Percentiles rank a stretch among this genome's conserved stretches.
Evolutionary conservation across 2,888 invertebrate genomes (phyloP).

Genomic region (Automeris io): DNA sequence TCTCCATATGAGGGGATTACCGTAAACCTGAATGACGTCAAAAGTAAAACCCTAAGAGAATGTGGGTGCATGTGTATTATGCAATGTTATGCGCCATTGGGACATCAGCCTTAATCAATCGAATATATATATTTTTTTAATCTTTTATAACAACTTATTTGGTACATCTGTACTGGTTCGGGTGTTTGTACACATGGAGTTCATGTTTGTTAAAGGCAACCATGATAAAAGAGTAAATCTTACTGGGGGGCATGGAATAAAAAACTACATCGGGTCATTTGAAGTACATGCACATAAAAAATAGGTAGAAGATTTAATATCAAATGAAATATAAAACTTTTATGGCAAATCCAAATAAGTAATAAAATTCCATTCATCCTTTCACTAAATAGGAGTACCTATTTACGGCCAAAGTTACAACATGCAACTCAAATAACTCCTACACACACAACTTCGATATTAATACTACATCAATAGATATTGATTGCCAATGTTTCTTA

Average conservation of each 20-base stretch:
- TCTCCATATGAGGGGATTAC: slow-evolving; percentile 3
- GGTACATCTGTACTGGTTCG: too few relatives aligned
- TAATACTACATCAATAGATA: not conserved
- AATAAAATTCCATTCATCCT: slow-evolving; percentile 6
- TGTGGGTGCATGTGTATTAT: not conserved
- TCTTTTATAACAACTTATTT: too few relatives aligned
- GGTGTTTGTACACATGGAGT: too few relatives aligned
- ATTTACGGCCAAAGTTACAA: not conserved
- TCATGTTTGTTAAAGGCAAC: too few relatives aligned
- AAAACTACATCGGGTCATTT: too few relatives aligned
- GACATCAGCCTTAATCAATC: too few relatives aligned
- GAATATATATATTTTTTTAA: too few relatives aligned
- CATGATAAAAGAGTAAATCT: too few relatives aligned
- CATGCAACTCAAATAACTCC: not conserved
- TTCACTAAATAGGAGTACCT: slow-evolving; percentile 5
- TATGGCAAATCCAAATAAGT: not conserved
- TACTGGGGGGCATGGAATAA: too few relatives aligned
- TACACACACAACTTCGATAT: not conserved
- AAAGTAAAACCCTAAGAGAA: too few relatives aligned
- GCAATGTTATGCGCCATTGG: not conserved
- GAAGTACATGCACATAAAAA: not conserved
- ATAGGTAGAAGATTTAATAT: not conserved
- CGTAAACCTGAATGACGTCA: not conserved
- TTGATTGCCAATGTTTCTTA: not conserved
- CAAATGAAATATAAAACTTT: not conserved